These are phyloP conservation scores for Agonopterix alstromeriana DNA, from an alignment of 2,888 invertebrate genomes.

Conservation along the genomic window DNA sequence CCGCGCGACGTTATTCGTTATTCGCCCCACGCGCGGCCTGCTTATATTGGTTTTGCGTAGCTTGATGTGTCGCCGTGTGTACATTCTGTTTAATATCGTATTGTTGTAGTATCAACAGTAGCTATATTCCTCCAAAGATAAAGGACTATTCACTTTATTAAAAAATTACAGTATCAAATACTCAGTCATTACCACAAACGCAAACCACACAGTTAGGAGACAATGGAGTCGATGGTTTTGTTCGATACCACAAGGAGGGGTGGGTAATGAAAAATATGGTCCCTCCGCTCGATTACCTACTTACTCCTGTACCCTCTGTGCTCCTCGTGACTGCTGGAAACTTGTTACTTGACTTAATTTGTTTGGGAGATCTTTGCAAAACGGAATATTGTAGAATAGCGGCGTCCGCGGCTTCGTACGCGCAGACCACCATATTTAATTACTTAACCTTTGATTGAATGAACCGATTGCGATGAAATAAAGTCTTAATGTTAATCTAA, in stretches of 20 bases:
- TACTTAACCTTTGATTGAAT: too few relatives aligned
- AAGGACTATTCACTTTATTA: neutral
- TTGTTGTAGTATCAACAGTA: neutral
- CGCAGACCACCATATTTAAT: too few relatives aligned
- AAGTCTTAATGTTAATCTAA: too few relatives aligned
- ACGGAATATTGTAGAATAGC: too few relatives aligned
- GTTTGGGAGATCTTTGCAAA: too few relatives aligned
- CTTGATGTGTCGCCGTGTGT: too few relatives aligned
- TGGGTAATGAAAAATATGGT: slow-evolving; percentile 67
- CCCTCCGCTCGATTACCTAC: slow-evolving; percentile 25
- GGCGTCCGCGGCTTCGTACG: too few relatives aligned
- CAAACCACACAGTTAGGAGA: slow-evolving; percentile 44
- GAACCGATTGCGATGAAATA: too few relatives aligned
- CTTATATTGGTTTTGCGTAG: too few relatives aligned
- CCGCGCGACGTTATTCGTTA: too few relatives aligned
- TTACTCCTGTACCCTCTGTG: slow-evolving; percentile 11
- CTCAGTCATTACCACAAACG: slow-evolving; percentile 18
- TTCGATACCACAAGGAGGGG: slow-evolving; percentile 28
- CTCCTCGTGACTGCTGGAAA: slow-evolving; percentile 7
- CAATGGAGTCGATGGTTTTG: slow-evolving; percentile 52
- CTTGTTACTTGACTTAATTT: too few relatives aligned
- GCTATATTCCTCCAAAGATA: neutral
- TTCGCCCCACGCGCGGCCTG: too few relatives aligned
- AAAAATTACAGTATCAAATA: slow-evolving; percentile 9
- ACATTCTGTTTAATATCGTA: neutral